A percentile compares a stretch with the other conserved stretches of the same genome.
Conservation (phyloP, 2,113 vertebrate species). For the Boulengeromyrus knoepffleri region DNA sequence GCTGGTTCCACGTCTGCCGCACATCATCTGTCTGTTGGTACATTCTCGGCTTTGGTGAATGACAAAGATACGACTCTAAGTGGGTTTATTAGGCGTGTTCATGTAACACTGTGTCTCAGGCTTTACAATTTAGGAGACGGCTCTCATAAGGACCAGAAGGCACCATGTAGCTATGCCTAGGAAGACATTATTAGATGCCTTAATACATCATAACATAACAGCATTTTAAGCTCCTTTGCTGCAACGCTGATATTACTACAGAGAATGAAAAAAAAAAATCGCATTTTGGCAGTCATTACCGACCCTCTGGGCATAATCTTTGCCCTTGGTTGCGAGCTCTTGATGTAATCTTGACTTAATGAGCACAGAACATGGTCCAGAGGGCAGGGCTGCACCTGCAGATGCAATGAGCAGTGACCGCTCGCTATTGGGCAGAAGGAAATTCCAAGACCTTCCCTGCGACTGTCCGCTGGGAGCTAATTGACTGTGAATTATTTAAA, state of each 20-base stretch:
- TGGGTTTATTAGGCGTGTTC: neutral
- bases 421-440: neutral
- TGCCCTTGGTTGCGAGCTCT: neutral
- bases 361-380: neutral
- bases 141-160: neutral
- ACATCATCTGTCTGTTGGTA: neutral
- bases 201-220: neutral
- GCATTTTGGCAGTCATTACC: neutral
- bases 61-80: neutral
- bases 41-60: neutral
- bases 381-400: neutral
- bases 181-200: neutral
- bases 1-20: neutral
- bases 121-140: neutral
- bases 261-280: neutral
- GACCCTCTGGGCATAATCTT: constrained; percentile 2
- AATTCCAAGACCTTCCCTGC: neutral
- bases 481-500: constrained; percentile 33
- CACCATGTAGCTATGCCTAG: neutral
- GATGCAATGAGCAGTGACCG: neutral
- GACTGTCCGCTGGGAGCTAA: constrained; percentile 15
- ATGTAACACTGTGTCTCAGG: neutral
- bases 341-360: constrained; percentile 9
- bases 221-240: neutral
- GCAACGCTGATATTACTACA: neutral